Conservation (phyloP, 2,888 invertebrate species). For the Tetrapedia diversipes region DNA sequence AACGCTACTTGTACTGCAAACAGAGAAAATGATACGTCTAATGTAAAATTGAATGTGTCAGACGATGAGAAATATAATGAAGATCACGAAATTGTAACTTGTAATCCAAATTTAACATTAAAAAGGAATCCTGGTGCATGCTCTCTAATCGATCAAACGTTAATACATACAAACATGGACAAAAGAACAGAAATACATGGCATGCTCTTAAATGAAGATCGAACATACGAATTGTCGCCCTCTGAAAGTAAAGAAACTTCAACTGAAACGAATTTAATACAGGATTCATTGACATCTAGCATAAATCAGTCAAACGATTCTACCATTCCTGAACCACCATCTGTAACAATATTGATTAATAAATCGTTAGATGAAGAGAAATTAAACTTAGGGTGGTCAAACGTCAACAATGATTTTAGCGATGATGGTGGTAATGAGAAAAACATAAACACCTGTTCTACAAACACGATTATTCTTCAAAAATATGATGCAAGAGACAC, state of each 20-base stretch:
- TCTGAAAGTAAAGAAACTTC: slow-evolving; percentile 39
- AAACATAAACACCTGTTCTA: slow-evolving; percentile 9
- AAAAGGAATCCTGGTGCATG: slow-evolving; percentile 48
- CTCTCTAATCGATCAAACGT: slow-evolving; percentile 27
- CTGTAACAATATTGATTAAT: slow-evolving; percentile 17
- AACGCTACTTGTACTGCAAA: neutral
- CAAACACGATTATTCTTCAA: slow-evolving; percentile 28
- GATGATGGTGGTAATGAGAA: slow-evolving; percentile 5
- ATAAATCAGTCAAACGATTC: slow-evolving; percentile 33
- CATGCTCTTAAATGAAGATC: neutral
- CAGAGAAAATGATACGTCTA: neutral
- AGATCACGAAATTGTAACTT: slow-evolving; percentile 17
- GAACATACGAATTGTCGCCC: slow-evolving; percentile 23
- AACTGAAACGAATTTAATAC: slow-evolving; percentile 25
- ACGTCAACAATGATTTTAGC: slow-evolving; percentile 5
- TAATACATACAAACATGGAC: neutral
- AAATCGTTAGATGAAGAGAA: slow-evolving; percentile 30
- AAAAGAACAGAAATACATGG: neutral
- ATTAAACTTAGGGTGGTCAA: slow-evolving; percentile 31
- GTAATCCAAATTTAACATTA: slow-evolving; percentile 39
- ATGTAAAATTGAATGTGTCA: neutral
- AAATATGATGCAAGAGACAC: neutral
- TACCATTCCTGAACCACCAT: slow-evolving; percentile 21
- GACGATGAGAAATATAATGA: neutral
- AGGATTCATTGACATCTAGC: slow-evolving; percentile 20